Evolutionary conservation across 2,113 vertebrate genomes (phyloP).

Genomic region (Mus musculus): GRCm39 chr7:120600001-120600500

Average conservation of each 20-base stretch:
- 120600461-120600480: not conserved
- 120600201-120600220: constrained; percentile 11
- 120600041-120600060: not conserved
- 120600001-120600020: not conserved
- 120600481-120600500: not conserved
- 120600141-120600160: not conserved
- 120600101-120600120: not conserved
- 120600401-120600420: no score
- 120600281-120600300: no score
- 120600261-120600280: not conserved
- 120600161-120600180: not conserved
- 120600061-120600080: not conserved
- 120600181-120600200: not conserved
- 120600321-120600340: no score
- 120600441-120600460: not conserved
- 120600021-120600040: not conserved
- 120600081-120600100: not conserved
- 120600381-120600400: no score
- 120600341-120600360: no score
- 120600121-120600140: not conserved
- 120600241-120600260: not conserved
- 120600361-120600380: no score
- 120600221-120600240: not conserved
- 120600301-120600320: no score
- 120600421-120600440: no score